phyloP scores from a whole-genome alignment of 2,113 vertebrate species.

The Xiphorhynchus elegans region DNA sequence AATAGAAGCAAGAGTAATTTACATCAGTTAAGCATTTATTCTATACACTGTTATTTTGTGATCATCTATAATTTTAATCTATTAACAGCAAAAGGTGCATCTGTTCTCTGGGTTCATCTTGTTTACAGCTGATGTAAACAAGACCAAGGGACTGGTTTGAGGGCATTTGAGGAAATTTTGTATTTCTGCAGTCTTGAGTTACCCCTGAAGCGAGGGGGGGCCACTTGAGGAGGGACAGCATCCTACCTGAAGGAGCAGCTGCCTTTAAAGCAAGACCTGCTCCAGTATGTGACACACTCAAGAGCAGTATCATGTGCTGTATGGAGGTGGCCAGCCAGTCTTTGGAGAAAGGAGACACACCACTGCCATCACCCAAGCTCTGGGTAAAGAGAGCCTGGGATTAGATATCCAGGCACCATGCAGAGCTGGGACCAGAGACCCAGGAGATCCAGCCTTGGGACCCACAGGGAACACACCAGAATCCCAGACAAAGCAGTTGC shows the following conservation, averaged over 20 bases:
- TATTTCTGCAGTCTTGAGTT: neutral
- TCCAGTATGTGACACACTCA: accelerated
- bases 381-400: neutral
- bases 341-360: neutral
- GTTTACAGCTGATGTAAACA: neutral
- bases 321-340: neutral
- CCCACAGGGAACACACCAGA: accelerated
- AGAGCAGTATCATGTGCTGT: neutral
- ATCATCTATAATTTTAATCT: conserved; percentile 39
- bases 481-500: accelerated
- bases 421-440: neutral
- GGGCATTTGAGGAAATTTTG: neutral
- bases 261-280: neutral
- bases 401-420: neutral
- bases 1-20: conserved; percentile 21
- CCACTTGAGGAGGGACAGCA: neutral
- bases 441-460: neutral
- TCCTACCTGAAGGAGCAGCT: neutral
- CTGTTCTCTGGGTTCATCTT: neutral
- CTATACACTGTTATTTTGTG: neutral
- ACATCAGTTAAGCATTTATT: neutral
- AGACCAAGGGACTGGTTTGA: neutral
- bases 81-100: conserved; percentile 6
- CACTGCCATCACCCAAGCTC: neutral
- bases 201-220: neutral